Conservation (phyloP, 2,797 vertebrate species). For the Typhlichthys eigenmanni region DNA sequence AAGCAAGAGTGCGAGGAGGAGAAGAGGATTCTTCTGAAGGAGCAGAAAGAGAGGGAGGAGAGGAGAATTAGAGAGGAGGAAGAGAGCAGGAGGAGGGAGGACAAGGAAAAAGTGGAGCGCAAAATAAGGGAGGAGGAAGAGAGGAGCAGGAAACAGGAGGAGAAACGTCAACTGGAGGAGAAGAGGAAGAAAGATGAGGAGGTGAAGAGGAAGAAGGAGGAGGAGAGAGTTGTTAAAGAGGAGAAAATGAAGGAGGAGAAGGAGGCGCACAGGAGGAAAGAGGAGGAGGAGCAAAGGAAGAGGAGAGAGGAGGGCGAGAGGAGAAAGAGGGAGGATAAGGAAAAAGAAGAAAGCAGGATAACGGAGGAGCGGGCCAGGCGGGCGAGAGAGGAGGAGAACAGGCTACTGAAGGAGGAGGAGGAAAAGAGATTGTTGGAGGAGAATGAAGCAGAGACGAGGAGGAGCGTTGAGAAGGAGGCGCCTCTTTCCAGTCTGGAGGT, state of each 20-base stretch:
- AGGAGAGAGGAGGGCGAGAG: not conserved
- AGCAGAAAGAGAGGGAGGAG: conserved; percentile 1
- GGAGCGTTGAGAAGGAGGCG: conserved; percentile 15
- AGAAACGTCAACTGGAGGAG: not conserved
- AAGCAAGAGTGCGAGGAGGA: not conserved
- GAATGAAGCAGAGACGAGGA: not conserved
- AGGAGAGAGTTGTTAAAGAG: not conserved
- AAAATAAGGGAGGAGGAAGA: conserved; percentile 7
- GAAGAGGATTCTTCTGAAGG: conserved; percentile 3
- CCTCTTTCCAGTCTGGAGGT: conserved; percentile 22
- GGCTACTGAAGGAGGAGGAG: conserved; percentile 7
- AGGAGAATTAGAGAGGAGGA: not conserved
- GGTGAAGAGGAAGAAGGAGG: not conserved
- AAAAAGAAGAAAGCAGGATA: conserved; percentile 2
- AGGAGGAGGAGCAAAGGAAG: conserved; percentile 11
- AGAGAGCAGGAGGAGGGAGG: not conserved
- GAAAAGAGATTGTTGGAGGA: conserved; percentile 10
- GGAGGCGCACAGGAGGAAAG: not conserved
- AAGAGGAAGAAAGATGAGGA: not conserved
- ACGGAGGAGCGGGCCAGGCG: not conserved
- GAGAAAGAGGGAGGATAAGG: conserved; percentile 5
- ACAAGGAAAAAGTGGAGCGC: conserved; percentile 1
- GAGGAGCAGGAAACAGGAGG: conserved; percentile 1
- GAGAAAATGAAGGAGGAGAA: conserved; percentile 8
- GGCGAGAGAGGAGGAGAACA: not conserved